phyloP scores from a whole-genome alignment of 2,113 vertebrate species.

The Lepidothrix coronata region DNA sequence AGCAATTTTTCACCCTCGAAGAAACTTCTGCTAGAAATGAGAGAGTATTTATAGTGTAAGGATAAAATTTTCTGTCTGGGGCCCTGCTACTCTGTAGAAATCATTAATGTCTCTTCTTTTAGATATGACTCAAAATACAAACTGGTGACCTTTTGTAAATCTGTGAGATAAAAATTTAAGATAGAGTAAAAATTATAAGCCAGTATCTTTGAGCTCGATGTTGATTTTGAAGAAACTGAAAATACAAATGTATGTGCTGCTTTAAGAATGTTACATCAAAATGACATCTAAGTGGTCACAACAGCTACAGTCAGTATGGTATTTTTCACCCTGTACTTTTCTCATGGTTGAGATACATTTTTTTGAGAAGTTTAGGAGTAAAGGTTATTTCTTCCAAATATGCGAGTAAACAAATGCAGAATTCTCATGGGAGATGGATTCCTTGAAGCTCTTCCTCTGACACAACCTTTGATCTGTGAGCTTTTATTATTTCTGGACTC shows the following conservation, averaged over 20 bases:
- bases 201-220: not conserved
- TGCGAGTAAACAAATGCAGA: not conserved
- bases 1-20: not conserved
- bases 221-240: not conserved
- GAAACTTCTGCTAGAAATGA: not conserved
- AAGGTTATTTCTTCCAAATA: not conserved
- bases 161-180: not conserved
- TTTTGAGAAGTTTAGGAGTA: not conserved
- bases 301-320: not conserved
- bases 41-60: not conserved
- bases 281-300: not conserved
- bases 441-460: not conserved
- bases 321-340: not conserved
- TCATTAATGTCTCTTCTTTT: not conserved
- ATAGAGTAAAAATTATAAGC: not conserved
- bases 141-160: not conserved
- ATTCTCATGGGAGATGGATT: not conserved
- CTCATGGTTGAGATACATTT: not conserved
- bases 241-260: not conserved
- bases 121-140: not conserved
- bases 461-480: not conserved
- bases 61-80: not conserved
- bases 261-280: not conserved
- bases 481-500: not conserved
- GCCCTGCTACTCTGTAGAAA: not conserved